Base-by-base conservation (phyloP, 2,797 vertebrate genomes). In the Anguilla anguilla region DNA sequence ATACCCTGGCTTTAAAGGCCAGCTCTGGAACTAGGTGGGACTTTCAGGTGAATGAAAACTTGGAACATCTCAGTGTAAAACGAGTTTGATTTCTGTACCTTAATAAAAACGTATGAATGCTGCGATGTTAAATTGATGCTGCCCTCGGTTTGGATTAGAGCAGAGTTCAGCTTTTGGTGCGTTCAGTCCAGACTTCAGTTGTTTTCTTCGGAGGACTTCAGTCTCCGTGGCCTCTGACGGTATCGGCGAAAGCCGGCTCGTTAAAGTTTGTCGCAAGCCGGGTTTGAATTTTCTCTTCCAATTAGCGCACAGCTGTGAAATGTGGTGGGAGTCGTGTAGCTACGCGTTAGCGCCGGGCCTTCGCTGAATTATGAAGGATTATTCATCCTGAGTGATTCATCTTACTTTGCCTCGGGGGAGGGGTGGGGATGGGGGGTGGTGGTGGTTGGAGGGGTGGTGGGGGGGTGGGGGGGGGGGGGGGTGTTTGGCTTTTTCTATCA, bases 261-360 rank as follows among this genome's bases (percentile, higher is more conserved):
- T 96, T 96, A 95, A 93, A 81, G 92, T 93, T 67, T 94, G 94
- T 95, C 94, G 93, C 94, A 95, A 95, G 96, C 95, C 93, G 92
- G 94, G 94, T 94, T 96, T 95, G 95, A 96, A 95, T 94, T 93
- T 93, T 94, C 90, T 92, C 91, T 89, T 93, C 95, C 95, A 96
- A 96, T 97, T 96, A 97, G 94, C 92, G 91, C 92, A 93, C 92
- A 91, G 94, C 95, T 95, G 96, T 93, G 94, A 94, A 91, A 94
- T 94, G 94, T 94, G 89, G 93, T 93, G 92, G 94, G 94, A 95
- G 94, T 95, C 94, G 93, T 92, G 92, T 91, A 90, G 90, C 87
- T 22, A 91, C 92, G 93, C 94, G 94, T 77, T 94, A 94, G 92
- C 92, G 92, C 92, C 92, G 92, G 91, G 94, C 92, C 92, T 94